Conservation (phyloP, 2,113 vertebrate species). For the Bothrops jararaca region DNA sequence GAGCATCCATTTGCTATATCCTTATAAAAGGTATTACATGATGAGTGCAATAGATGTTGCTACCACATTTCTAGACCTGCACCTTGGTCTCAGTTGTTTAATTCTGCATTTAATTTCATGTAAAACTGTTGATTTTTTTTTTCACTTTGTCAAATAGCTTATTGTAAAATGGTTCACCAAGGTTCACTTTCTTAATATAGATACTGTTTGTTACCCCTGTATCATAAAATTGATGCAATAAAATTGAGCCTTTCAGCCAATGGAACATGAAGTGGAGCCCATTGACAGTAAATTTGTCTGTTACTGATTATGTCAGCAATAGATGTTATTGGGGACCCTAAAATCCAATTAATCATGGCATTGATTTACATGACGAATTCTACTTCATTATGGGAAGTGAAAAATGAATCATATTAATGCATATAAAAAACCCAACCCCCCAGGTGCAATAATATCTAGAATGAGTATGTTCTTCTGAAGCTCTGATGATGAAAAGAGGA, state of each 20-base stretch:
- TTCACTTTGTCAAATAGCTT: neutral
- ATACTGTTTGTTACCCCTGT: neutral
- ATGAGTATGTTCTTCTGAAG: neutral
- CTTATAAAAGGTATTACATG: neutral
- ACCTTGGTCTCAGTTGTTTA: neutral
- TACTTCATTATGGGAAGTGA: neutral
- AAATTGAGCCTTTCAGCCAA: neutral
- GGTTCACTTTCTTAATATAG: neutral
- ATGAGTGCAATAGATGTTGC: neutral
- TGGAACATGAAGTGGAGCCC: neutral
- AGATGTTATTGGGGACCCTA: neutral
- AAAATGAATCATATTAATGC: neutral
- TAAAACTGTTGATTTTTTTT: neutral
- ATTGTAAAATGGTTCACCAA: neutral
- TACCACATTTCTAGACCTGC: neutral
- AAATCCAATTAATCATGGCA: neutral
- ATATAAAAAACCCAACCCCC: neutral
- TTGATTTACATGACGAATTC: neutral
- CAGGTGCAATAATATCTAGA: neutral
- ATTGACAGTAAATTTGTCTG: neutral
- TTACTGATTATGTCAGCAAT: neutral
- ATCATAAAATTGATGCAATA: neutral
- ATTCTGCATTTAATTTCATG: neutral
- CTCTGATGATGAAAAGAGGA: neutral
- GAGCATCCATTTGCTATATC: neutral